Conservation (phyloP, 92 coral and sea anemone genomes). For the Epizoanthus ramosus region DNA sequence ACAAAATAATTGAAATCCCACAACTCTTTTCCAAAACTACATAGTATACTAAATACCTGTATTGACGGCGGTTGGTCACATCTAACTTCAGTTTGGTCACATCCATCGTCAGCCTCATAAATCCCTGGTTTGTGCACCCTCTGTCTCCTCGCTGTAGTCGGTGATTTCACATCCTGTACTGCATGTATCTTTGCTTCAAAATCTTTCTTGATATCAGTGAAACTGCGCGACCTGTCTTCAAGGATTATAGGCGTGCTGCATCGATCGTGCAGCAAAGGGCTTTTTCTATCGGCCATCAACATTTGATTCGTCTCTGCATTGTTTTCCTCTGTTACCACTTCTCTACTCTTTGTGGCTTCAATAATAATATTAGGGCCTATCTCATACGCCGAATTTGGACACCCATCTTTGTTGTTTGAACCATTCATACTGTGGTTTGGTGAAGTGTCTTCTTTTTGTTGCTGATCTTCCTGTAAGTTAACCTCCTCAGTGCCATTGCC, state of each 20-base stretch:
- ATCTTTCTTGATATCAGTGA: slow-evolving; percentile 2
- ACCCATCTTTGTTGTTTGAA: too few species aligned
- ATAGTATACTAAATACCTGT: neutral
- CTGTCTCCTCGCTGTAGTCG: neutral
- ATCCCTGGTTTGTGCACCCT: neutral
- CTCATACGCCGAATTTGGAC: neutral
- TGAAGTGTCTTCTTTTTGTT: too few species aligned
- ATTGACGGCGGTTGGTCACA: neutral
- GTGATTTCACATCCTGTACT: neutral
- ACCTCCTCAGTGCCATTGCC: too few species aligned
- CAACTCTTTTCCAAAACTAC: neutral
- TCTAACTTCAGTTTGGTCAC: neutral
- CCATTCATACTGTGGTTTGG: too few species aligned
- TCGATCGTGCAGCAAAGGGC: neutral
- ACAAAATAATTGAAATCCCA: too few species aligned
- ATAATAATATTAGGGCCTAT: neutral
- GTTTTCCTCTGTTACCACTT: neutral
- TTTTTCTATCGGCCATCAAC: neutral
- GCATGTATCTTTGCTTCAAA: slow-evolving; percentile 17
- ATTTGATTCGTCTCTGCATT: neutral
- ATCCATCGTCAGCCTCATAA: neutral
- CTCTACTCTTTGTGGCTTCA: neutral
- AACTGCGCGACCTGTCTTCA: slow-evolving; percentile 21
- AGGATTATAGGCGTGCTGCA: slow-evolving; percentile 2
- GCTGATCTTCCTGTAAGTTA: too few species aligned